phyloP scores from a whole-genome alignment of 2,888 invertebrate genomes.

The Yponomeuta cagnagella region DNA sequence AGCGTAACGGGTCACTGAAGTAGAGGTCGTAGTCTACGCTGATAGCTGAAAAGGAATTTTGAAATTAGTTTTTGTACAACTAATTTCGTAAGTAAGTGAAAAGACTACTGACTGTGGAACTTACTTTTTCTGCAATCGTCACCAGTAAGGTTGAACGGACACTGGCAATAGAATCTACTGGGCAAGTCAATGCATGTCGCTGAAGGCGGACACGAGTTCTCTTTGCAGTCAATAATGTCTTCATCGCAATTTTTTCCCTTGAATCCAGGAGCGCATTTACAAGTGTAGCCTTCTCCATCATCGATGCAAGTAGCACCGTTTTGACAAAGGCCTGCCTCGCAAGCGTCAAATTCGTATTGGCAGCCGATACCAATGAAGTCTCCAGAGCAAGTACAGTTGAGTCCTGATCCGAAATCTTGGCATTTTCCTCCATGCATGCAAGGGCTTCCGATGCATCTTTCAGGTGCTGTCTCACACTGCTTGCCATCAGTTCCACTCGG shows the following conservation, averaged over 20 bases:
- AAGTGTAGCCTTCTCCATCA: slow-evolving; percentile 89
- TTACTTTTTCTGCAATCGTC: slow-evolving; percentile 96
- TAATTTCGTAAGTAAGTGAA: slow-evolving; percentile 6
- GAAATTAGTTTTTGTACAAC: slow-evolving; percentile 20
- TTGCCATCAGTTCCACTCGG: slow-evolving; percentile 97
- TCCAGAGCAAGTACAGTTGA: slow-evolving; percentile 93
- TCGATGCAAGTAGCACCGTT: slow-evolving; percentile 95
- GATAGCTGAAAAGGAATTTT: slow-evolving; percentile 81
- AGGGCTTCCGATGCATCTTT: slow-evolving; percentile 93
- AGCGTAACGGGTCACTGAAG: slow-evolving; percentile 93
- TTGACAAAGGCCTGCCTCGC: slow-evolving; percentile 91
- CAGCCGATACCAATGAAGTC: slow-evolving; percentile 93
- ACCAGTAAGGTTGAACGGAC: slow-evolving; percentile 97
- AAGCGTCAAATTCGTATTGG: slow-evolving; percentile 95
- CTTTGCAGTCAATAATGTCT: slow-evolving; percentile 93
- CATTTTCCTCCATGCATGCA: slow-evolving; percentile 98
- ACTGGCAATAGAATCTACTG: slow-evolving; percentile 94
- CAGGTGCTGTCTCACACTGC: slow-evolving; percentile 97
- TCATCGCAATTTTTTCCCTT: slow-evolving; percentile 91
- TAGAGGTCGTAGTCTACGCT: slow-evolving; percentile 98
- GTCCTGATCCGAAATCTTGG: slow-evolving; percentile 95
- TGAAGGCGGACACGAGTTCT: slow-evolving; percentile 95
- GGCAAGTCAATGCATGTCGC: slow-evolving; percentile 94
- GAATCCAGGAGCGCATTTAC: slow-evolving; percentile 88
- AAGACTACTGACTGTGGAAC: slow-evolving; percentile 26